These are phyloP conservation scores for Caenorhabditis elegans DNA, from an alignment of 1,140 invertebrate species.

Conservation along the genomic window WBcel235 BX284605.5:5914501-5915000, in stretches of 20 bases:
- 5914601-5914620: neutral
- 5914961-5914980: neutral
- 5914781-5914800: neutral
- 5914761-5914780: neutral
- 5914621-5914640: neutral
- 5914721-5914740: neutral
- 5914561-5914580: neutral
- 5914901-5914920: constrained; percentile 1
- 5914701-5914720: constrained; percentile 19
- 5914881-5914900: neutral
- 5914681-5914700: neutral
- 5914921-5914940: neutral
- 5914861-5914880: neutral
- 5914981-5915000: neutral
- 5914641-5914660: constrained; percentile 13
- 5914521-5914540: neutral
- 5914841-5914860: neutral
- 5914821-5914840: neutral
- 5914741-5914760: neutral
- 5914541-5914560: neutral
- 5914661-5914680: neutral
- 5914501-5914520: neutral
- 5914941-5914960: neutral
- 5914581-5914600: neutral
- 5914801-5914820: neutral